Evolutionary conservation across 2,113 vertebrate genomes (phyloP), one percentile per base, ranked within the genome.

Genomic region (Bubo scandiacus): DNA sequence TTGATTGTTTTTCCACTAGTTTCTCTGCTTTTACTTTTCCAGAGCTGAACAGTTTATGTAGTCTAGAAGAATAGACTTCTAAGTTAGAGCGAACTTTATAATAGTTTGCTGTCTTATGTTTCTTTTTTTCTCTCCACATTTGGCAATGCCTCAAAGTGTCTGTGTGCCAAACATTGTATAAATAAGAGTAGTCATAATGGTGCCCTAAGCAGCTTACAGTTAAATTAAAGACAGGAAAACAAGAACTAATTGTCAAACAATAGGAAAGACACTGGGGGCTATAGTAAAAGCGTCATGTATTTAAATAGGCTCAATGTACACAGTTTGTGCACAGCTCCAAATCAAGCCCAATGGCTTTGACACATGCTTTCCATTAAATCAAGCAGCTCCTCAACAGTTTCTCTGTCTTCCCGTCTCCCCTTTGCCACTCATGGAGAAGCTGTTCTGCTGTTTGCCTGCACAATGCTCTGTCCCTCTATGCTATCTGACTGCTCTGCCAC

Each of bases 21-120:
- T 92, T 90, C 25, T 89, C 66, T 70, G 73, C 45, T 92, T 97
- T 97, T 95, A 58, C 73, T 95, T 95, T 94, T 86, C 70, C 66
- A 88, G 84, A 73, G 54, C 27, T 66, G 51, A 77, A 88, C 85
- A 68, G 66, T 89, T 92, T 79, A 87, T 78, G 45, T 30, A 80
- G 42, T 30, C 51, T 95, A 91, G 86, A 94, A 85, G 86, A 95
- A 85, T 18, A 94, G 57, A 55, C 26, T 81, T 72, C 70, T 70
- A 83, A 91, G 32, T 92, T 61, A 72, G 59, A 91, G 26, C 42
- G 92, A 75, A 57, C 36, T 92, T 94, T 75, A 59, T n/a, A 62
- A n/a, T 54, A 70, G 22, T 57, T 87, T 68, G 5, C 25, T 75
- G 52, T 83, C 80, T 79, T 88, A 32, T 21, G 14, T 27, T 90